phyloP scores from a whole-genome alignment of 2,113 vertebrate genomes.

The Sakesphorus luctuosus region DNA sequence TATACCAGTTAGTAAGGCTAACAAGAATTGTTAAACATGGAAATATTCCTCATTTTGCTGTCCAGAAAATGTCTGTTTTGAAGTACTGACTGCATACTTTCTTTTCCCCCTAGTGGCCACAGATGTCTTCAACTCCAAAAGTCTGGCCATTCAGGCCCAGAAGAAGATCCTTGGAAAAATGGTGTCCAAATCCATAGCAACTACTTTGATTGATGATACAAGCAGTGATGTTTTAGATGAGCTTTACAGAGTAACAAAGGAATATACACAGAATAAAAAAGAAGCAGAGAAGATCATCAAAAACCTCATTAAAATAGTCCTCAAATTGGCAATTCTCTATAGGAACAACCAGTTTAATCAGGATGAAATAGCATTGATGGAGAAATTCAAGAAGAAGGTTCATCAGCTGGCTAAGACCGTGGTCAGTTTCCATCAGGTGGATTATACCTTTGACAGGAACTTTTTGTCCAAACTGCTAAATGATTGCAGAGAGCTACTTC shows the following conservation, averaged over 20 bases:
- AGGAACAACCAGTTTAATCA: constrained; percentile 86
- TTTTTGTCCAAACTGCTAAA: constrained; percentile 82
- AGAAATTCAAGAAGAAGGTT: constrained; percentile 89
- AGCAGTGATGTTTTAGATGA: constrained; percentile 88
- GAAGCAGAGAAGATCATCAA: constrained; percentile 87
- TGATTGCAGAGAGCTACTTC: constrained; percentile 82
- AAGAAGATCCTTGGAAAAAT: constrained; percentile 90
- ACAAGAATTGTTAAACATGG: neutral
- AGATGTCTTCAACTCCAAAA: constrained; percentile 88
- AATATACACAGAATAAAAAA: constrained; percentile 84
- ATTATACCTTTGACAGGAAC: constrained; percentile 86
- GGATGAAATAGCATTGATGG: constrained; percentile 82
- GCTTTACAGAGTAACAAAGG: constrained; percentile 84
- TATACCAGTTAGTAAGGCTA: neutral
- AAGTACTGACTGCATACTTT: neutral
- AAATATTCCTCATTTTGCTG: neutral
- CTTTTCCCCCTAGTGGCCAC: constrained; percentile 72
- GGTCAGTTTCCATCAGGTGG: constrained; percentile 89
- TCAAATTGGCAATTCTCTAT: constrained; percentile 86
- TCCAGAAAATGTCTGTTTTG: neutral
- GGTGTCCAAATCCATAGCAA: constrained; percentile 87
- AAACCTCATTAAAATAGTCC: constrained; percentile 86
- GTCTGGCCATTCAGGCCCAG: constrained; percentile 87
- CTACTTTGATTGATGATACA: constrained; percentile 86
- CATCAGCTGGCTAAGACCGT: constrained; percentile 87